A percentile compares a stretch with the other conserved stretches of the same genome.
phyloP scores from a whole-genome alignment of 1,140 invertebrate genomes.

The Drosophila paulistorum region DNA sequence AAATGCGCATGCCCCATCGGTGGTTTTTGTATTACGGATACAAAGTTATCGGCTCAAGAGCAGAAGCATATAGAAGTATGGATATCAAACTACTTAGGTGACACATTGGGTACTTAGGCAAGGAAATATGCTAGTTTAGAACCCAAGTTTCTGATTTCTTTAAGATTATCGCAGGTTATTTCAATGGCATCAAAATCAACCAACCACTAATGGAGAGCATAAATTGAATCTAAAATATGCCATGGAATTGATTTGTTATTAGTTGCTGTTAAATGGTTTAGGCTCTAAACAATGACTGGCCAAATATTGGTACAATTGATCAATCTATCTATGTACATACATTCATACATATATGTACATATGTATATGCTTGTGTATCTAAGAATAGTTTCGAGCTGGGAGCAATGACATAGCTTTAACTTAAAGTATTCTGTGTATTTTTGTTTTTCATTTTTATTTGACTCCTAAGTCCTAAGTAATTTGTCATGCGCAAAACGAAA shows the following conservation, averaged over 20 bases:
- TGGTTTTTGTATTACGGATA: too few relatives aligned
- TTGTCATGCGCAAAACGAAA: constrained; percentile 37
- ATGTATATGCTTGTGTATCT: not conserved
- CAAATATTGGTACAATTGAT: constrained; percentile 23
- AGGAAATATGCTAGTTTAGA: too few relatives aligned
- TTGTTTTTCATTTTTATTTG: not conserved
- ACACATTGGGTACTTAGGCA: too few relatives aligned
- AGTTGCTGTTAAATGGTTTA: constrained; percentile 60
- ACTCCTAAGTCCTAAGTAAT: constrained; percentile 38
- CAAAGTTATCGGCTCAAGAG: too few relatives aligned
- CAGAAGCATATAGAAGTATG: too few relatives aligned
- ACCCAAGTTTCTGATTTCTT: too few relatives aligned
- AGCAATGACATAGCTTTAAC: constrained; percentile 58
- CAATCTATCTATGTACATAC: constrained; percentile 46
- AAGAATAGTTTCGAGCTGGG: constrained; percentile 25
- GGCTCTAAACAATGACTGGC: constrained; percentile 23
- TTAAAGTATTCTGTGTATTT: constrained; percentile 9
- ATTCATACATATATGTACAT: not conserved
- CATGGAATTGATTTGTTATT: constrained; percentile 66
- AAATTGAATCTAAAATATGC: constrained; percentile 29
- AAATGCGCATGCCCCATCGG: too few relatives aligned
- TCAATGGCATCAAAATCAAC: constrained; percentile 40
- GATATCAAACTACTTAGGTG: too few relatives aligned
- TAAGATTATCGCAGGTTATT: too few relatives aligned
- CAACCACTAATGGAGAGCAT: constrained; percentile 9